phyloP scores from a whole-genome alignment of 2,113 vertebrate species.

The Muntiacus reevesi region DNA sequence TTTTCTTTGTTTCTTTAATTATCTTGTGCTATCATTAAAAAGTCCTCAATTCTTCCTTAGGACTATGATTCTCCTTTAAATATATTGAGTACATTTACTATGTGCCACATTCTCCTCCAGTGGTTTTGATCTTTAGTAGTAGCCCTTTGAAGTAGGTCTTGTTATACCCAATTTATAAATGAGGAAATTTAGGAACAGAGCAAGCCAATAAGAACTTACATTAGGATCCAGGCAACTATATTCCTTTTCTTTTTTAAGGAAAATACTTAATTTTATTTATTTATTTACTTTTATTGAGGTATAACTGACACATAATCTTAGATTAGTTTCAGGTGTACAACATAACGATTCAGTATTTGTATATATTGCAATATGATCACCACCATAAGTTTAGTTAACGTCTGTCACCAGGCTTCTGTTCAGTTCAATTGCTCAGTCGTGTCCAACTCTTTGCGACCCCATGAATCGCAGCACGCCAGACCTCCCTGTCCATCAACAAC shows the following conservation, averaged over 20 bases:
- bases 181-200: neutral
- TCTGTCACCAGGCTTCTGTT: neutral
- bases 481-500: too few species aligned
- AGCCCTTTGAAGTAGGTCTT: neutral
- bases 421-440: too few species aligned
- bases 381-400: neutral
- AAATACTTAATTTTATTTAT: neutral
- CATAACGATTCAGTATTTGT: neutral
- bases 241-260: neutral
- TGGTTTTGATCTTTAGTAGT: neutral
- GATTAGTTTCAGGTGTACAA: neutral
- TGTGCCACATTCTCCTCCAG: neutral
- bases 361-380: neutral
- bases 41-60: neutral
- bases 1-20: neutral
- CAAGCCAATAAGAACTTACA: neutral
- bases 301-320: neutral
- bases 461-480: too few species aligned
- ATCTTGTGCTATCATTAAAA: neutral
- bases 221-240: neutral
- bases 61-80: neutral
- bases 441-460: too few species aligned
- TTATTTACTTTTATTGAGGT: neutral
- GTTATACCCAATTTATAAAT: neutral
- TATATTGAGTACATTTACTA: neutral